Conservation (phyloP, 2,888 invertebrate species). For the Chymomyza fuscimana region DNA sequence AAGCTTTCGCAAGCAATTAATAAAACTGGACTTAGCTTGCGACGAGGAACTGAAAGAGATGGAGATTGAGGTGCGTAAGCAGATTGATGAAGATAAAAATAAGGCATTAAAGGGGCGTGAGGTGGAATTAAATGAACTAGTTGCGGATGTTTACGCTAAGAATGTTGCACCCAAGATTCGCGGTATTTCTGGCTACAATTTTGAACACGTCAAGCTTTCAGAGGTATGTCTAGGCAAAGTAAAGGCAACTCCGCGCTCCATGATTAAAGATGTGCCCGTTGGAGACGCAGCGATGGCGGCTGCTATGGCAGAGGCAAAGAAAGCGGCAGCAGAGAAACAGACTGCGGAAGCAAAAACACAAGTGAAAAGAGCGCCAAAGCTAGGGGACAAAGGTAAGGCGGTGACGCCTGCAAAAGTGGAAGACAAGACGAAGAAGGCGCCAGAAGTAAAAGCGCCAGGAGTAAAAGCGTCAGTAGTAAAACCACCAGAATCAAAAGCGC, state of each 20-base stretch:
- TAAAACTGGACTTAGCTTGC: conserved; percentile 83
- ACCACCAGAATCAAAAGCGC: background rate
- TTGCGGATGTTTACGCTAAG: conserved; percentile 87
- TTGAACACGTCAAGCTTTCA: conserved; percentile 39
- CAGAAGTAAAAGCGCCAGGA: background rate
- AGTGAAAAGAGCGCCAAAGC: background rate
- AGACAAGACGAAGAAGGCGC: background rate
- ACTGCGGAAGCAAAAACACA: background rate
- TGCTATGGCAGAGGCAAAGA: conserved; percentile 10
- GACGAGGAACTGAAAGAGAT: conserved; percentile 75
- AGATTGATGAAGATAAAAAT: conserved; percentile 89
- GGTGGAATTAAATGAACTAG: conserved; percentile 86
- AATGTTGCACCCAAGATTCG: conserved; percentile 84
- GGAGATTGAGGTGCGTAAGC: conserved; percentile 82
- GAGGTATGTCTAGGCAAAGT: conserved; percentile 57
- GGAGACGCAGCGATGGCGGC: conserved; percentile 41
- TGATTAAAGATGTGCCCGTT: conserved; percentile 51
- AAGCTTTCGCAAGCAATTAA: conserved; percentile 93
- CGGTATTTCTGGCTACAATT: conserved; percentile 76
- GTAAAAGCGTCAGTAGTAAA: background rate
- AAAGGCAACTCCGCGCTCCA: conserved; percentile 34
- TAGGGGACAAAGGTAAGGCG: background rate
- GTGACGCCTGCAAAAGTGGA: no score
- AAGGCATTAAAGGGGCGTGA: conserved; percentile 87
- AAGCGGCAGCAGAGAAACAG: conserved; percentile 16